Evolutionary conservation across 2,888 invertebrate genomes (phyloP).

Genomic region (Parnassius glacialis): DNA sequence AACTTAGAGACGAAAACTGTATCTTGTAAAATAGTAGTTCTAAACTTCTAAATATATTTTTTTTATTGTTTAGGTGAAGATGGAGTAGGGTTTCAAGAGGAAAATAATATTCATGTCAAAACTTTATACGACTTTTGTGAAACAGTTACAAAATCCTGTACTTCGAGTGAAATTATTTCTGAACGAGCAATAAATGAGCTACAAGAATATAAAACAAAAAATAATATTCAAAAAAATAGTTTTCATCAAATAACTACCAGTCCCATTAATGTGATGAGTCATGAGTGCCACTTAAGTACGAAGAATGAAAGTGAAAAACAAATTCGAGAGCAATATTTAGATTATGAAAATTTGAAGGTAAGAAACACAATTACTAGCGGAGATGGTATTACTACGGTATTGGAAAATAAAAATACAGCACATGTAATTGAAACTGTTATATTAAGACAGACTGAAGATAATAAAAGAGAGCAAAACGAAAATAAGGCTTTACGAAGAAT

Average conservation of each 20-base stretch:
- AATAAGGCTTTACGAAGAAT: conserved; percentile 5
- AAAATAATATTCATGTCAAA: conserved; percentile 12
- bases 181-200: not conserved
- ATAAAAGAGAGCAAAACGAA: not conserved
- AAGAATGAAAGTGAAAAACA: conserved; percentile 1
- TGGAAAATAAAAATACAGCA: not conserved
- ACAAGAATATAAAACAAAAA: not conserved
- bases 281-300: not conserved
- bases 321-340: not conserved
- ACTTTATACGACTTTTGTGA: conserved; percentile 5
- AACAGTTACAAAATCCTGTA: not conserved
- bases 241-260: not conserved
- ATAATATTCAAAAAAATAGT: not conserved
- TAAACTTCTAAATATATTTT: not conserved
- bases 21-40: too few species aligned
- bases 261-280: not conserved
- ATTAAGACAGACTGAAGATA: not conserved
- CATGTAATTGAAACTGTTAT: conserved; percentile 14
- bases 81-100: not conserved
- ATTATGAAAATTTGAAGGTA: not conserved
- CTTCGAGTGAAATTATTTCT: not conserved
- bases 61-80: conserved; percentile 2
- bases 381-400: conserved; percentile 1
- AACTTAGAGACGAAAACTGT: not conserved
- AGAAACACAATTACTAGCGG: conserved; percentile 2